Evolutionary conservation across 2,113 vertebrate species (phyloP), one percentile per base, ranked within the genome.

Genomic region (Gopherus evgoodei): DNA sequence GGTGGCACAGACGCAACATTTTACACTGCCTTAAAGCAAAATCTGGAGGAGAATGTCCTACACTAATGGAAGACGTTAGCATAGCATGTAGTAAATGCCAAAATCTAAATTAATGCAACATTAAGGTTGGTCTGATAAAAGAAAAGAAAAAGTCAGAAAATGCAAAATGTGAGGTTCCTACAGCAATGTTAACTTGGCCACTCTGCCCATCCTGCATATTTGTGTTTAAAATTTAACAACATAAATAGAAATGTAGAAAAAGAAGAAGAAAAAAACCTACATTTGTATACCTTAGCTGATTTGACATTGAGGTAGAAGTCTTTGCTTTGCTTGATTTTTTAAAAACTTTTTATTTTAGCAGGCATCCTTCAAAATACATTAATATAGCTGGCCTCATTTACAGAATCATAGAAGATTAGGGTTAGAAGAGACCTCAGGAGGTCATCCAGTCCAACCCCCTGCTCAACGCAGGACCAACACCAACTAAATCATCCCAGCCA

Each of bases 1-100:
- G 95, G 84, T 93, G 96, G 96, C 93, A 62, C 56, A 49, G 50
- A 85, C 87, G n/a, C 12, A 88, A 87, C 24, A 31, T 42, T 56
- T 76, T 2, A n/a, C 9, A 25, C 29, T 78, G 35, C 25, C 17
- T 44, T 5, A 24, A 54, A 49, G 11, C 38, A 53, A 35, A 50
- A 69, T 8, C 83, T 84, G 35, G 44, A 65, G 13, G 62, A 52
- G 8, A 84, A 24, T 69, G 29, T 17, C 62, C 59, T 50, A 10
- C 13, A 35, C 29, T 80, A 62, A 62, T 65, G 27, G 27, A 65
- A 50, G 31, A 65, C 19, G 65, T 31, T 35, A 84, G 47, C 22
- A 8, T 84, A 16, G 47, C 57, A 47, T 16, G 47, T 21, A 84
- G 12, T 84, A 84, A 84, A 84, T 50, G 47, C 31, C 35, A 69